These are phyloP conservation scores for Andinoacara biseriatus DNA, from an alignment of 2,113 vertebrate species.

Conservation along the genomic window DNA sequence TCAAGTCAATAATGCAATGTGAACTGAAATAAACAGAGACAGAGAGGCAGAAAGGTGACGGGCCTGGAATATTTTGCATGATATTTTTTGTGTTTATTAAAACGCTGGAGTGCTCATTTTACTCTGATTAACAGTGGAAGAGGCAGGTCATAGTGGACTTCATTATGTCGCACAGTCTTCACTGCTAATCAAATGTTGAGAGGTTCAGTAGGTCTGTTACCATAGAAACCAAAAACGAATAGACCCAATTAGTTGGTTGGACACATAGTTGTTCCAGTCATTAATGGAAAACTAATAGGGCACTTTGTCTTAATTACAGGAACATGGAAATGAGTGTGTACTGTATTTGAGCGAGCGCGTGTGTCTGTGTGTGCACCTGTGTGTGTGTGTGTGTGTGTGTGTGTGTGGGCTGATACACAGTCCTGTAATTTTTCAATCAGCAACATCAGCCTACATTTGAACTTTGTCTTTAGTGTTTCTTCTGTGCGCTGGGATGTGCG, in stretches of 20 bases:
- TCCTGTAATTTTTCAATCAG: constrained; percentile 17
- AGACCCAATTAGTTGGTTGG: constrained; percentile 51
- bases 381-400: background rate
- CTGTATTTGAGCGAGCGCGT: background rate
- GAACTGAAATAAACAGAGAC: background rate
- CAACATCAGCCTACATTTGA: background rate
- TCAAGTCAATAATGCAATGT: background rate
- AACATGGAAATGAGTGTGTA: background rate
- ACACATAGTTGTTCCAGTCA: constrained; percentile 38
- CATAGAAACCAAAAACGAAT: constrained; percentile 57
- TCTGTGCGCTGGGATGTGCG: background rate
- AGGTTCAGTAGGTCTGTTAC: constrained; percentile 54
- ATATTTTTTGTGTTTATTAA: constrained; percentile 17
- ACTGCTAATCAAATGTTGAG: constrained; percentile 49
- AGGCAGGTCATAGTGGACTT: constrained; percentile 27
- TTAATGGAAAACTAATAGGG: constrained; percentile 48
- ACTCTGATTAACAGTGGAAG: constrained; percentile 30
- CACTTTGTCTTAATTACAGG: constrained; percentile 46
- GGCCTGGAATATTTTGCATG: background rate
- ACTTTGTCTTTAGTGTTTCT: background rate
- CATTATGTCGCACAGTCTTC: constrained; percentile 18
- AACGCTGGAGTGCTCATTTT: constrained; percentile 2
- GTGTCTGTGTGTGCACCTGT: background rate
- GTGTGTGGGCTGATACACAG: background rate
- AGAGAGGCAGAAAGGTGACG: background rate